Base-by-base conservation (phyloP, 2,888 invertebrate genomes). In the Anaspis maculata region DNA sequence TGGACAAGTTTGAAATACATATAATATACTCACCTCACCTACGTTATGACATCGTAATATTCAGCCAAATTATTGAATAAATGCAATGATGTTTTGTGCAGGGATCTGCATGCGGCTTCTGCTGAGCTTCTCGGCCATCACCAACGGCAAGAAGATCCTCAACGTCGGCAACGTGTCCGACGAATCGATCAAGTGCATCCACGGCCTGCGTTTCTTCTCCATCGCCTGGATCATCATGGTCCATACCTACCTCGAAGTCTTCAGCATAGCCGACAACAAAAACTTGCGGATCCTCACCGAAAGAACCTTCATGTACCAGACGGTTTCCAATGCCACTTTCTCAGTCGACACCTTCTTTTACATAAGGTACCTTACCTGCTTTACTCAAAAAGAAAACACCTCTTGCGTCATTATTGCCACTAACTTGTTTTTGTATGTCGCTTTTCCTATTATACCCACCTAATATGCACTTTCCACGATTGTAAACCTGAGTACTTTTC, bases 321-420 rank as follows among this genome's bases (percentile, higher is more conserved):
- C 85, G 1, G 79, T 88, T 37, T 83, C 85, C 37, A 88, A 88
- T 62, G 88, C 86, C 1, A 83, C 85, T 3, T 86, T 83, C 59
- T 85, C 87, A 27, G 88, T 88, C 25, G 88, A 88, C 55, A 84
- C 85, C 3, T 88, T 88, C 67, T 88, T 87, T 68, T 86, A 85
- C 52, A 84, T 88, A 46, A 85, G 86, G 82, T 86, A n/a, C 51
- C 43, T n/a, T n/a, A n/a, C n/a, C n/a, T n/a, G n/a, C 2, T 24
- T 21, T 28, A 27, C 16, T 9, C 21, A 12, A 9, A 14, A 30
- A 35, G 4, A 29, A 24, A 6, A 10, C 11, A 24, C 23, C 4
- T 7, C 3, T 7, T 13, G 3, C 9, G 13, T 28, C 23, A 28
- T 15, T 11, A 15, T 25, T 12, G 23, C 7, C 10, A 13, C 3